Conservation (phyloP, 2,888 invertebrate species). For the Kryphioiulus occultus region DNA sequence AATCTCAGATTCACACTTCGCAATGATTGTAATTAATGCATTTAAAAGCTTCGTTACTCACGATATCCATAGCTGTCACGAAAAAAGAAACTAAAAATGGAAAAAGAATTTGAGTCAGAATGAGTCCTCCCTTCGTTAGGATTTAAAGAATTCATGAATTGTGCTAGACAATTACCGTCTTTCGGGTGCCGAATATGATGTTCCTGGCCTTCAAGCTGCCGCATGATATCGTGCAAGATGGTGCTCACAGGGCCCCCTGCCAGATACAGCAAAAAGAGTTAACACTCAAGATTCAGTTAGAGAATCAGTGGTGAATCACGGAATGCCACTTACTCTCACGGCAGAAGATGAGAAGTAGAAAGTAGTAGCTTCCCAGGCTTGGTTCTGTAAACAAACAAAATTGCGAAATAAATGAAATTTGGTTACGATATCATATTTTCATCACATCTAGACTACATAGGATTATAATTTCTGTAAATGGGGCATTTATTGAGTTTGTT, state of each 20-base stretch:
- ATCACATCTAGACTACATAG: too few relatives aligned
- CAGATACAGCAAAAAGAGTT: slow-evolving; percentile 52
- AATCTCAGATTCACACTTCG: neutral
- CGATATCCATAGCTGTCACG: slow-evolving; percentile 77
- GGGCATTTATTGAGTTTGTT: too few relatives aligned
- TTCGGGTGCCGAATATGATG: slow-evolving; percentile 56
- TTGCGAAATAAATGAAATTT: too few relatives aligned
- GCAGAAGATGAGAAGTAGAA: slow-evolving; percentile 74
- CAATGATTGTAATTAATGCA: neutral
- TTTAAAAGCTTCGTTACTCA: slow-evolving; percentile 35
- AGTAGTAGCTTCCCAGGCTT: slow-evolving; percentile 77
- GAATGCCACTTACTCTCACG: slow-evolving; percentile 70
- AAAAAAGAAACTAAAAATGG: slow-evolving; percentile 71
- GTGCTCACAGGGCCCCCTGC: slow-evolving; percentile 71
- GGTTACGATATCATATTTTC: too few relatives aligned
- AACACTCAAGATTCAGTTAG: neutral
- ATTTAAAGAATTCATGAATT: too few relatives aligned
- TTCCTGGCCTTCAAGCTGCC: slow-evolving; percentile 70
- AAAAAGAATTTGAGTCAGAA: neutral
- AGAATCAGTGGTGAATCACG: neutral
- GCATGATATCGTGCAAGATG: slow-evolving; percentile 73
- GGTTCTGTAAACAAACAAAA: slow-evolving; percentile 65
- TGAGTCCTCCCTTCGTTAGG: too few relatives aligned
- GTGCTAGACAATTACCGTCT: slow-evolving; percentile 57
- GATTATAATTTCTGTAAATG: too few relatives aligned